phyloP scores from a whole-genome alignment of 2,797 vertebrate species.

The Neosalanx taihuensis region DNA sequence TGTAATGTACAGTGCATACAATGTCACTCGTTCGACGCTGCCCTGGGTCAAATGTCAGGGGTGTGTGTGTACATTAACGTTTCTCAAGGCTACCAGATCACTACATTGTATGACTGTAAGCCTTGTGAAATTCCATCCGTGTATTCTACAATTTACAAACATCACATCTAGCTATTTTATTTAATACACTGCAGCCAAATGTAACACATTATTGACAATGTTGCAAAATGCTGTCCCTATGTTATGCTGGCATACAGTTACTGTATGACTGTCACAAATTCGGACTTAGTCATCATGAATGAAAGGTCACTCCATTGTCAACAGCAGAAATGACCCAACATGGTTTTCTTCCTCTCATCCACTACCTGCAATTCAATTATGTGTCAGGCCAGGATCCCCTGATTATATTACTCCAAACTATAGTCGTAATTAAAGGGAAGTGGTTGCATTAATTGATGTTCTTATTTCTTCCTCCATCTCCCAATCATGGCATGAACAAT shows the following conservation, averaged over 20 bases:
- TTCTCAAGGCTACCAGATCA: constrained; percentile 59
- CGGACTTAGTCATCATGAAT: constrained; percentile 26
- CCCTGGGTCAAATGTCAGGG: constrained; percentile 51
- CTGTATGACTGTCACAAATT: not conserved
- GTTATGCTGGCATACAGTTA: not conserved
- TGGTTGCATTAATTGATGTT: constrained; percentile 54
- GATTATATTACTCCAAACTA: constrained; percentile 63
- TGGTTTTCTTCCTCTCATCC: constrained; percentile 56
- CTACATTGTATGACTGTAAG: not conserved
- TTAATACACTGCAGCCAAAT: not conserved
- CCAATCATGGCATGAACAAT: constrained; percentile 46
- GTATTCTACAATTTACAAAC: not conserved
- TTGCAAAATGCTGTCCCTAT: not conserved
- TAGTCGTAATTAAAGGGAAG: constrained; percentile 64
- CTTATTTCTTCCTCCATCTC: constrained; percentile 47
- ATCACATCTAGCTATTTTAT: not conserved
- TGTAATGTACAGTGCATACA: constrained; percentile 41
- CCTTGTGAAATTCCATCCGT: constrained; percentile 5
- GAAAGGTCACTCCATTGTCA: constrained; percentile 27
- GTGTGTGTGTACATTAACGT: constrained; percentile 51
- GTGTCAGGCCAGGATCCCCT: constrained; percentile 57
- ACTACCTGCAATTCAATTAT: constrained; percentile 67
- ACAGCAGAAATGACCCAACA: constrained; percentile 41
- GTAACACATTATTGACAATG: not conserved
- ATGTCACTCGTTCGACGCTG: constrained; percentile 52